Base-by-base conservation (phyloP, 1,140 invertebrate genomes). In the Trachymyrmex cornetzi region DNA sequence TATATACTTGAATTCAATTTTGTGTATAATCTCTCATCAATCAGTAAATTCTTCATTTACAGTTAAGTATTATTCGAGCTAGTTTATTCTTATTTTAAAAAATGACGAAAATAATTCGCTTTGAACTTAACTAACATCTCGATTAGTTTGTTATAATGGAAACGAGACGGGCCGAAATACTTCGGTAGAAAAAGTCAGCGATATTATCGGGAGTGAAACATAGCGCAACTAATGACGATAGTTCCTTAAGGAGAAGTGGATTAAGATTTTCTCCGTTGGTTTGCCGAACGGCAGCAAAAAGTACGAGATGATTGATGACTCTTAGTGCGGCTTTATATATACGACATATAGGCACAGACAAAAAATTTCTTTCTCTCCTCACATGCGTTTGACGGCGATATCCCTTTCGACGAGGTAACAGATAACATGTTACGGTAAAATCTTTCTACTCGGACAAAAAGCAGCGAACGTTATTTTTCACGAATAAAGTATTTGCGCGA, bases 261-360 rank as follows among this genome's bases (percentile, higher is more conserved):
- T 90, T 90, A 90, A 90, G 89, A 88, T 84, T 90, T 90, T 75
- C 86, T 88, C 82, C 87, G 77, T 88, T 75, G 63, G 71, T 90
- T 59, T 88, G 89, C 89, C 86, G 86, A 90, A 90, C 82, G 71
- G 59, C 44, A 85, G 72, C 77, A 90, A 90, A 90, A 90, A 66
- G 69, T 75, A 63, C 64, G 77, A 90, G 81, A 90, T 90, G 89
- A 90, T 90, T 82, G 66, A 90, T 86, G 89, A 85, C 50, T 67
- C 50, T 48, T 30, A 53, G 53, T 75, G 44, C 9, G 61, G 80
- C 61, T 75, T 69, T 55, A 75, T 61, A 48, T 44, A 48, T 44
- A 75, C 80, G 72, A 89, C 72, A 71, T 77, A 74, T 71, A 67
- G 44, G 48, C 27, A 9, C n/a, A n/a, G 38, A 81, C 67, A 87